Base-by-base conservation (phyloP, 2,888 invertebrate species). In the Drosophila prolongata region DNA sequence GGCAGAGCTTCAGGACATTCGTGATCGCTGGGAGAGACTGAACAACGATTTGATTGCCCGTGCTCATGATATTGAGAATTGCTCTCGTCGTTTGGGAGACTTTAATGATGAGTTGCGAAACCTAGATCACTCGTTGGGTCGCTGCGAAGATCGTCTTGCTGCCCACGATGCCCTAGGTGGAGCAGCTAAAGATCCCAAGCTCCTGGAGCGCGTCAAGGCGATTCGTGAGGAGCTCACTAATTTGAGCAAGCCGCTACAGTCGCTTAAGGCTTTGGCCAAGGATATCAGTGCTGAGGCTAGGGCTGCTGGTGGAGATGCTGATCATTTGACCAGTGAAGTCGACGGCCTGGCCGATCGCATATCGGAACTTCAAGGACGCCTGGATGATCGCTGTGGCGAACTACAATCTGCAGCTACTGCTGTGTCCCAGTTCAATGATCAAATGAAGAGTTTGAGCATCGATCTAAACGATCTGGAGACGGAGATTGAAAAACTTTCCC, bases 1-100 rank as follows among this genome's bases (percentile, higher is more conserved):
- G 90, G 95, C 95, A 43, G 96, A 97, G 89, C 93, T 98, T 5
- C 94, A 95, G 78, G 94, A 94, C 79, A 95, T 98, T 92, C 97
- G 96, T 92, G 95, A 96, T 76, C 94, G 97, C 78, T 98, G 98
- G 98, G 98, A 98, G 89, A 95, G 95, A 85, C 94, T 99, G 9
- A 98, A 98, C 92, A 97, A 97, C 87, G 97, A 95, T 94, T 79
- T 92, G 6, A 88, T 91, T 64, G 82, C 89, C 11, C 90, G 92
- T 6, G 91, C 92, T 8, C 92, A 92, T 66, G 92, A 92, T 71
- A 89, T 93, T 58, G 98, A 98, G 92, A 96, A 96, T 53, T 96
- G 97, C 42, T 95, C 95, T 0, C 95, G 96, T 62, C 95, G 96
- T 78, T 93, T 98, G 60, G 95, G 95, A 57, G 97, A 98, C 82